Conservation (phyloP, 2,888 invertebrate genomes). For the Tridacna crocea region DNA sequence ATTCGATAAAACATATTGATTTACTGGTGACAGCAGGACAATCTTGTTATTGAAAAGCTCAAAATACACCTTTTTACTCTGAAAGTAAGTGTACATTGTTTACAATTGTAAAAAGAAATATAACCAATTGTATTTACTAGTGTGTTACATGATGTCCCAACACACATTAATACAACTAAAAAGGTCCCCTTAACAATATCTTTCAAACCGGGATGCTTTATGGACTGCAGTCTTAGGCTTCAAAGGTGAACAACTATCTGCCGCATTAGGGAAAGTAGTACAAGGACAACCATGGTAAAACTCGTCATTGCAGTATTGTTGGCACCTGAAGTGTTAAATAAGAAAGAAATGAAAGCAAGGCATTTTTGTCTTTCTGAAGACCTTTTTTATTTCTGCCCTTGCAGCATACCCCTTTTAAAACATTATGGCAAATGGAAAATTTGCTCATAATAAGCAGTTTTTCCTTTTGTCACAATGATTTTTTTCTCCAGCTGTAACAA, state of each 20-base stretch:
- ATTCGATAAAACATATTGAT: too few species aligned
- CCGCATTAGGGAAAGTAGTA: background rate
- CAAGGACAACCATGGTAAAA: background rate
- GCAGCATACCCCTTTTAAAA: background rate
- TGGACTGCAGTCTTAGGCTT: background rate
- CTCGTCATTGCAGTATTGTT: background rate
- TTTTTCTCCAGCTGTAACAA: too few species aligned
- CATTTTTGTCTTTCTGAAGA: background rate
- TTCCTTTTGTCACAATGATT: background rate
- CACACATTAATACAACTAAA: too few species aligned
- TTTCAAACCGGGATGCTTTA: background rate
- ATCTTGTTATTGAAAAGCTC: too few species aligned
- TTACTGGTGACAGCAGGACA: too few species aligned
- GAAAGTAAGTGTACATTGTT: too few species aligned
- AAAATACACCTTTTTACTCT: too few species aligned
- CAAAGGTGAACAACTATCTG: constrained; percentile 10
- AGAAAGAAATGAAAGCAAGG: background rate
- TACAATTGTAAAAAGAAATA: too few species aligned
- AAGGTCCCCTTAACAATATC: too few species aligned
- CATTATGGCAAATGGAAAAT: background rate
- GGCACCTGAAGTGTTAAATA: background rate
- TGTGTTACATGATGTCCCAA: too few species aligned
- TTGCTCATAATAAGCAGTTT: background rate
- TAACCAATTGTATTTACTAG: too few species aligned
- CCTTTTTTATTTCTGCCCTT: background rate